phyloP scores from a whole-genome alignment of 2,888 invertebrate genomes.

The Hypsopygia costalis region DNA sequence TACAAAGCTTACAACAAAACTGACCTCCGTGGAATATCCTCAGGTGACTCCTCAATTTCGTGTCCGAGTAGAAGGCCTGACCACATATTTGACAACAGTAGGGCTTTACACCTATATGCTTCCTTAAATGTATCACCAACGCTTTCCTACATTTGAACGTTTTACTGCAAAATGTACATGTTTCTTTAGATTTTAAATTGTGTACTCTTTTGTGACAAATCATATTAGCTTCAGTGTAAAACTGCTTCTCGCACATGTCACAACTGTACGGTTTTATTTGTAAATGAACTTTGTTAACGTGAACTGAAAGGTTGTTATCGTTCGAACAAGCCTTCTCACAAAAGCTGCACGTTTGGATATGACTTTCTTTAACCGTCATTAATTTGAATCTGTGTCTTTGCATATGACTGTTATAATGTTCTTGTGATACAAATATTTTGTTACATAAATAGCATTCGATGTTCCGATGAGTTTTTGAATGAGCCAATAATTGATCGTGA shows the following conservation, averaged over 20 bases:
- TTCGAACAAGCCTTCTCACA: constrained; percentile 59
- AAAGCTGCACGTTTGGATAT: constrained; percentile 54
- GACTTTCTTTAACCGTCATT: constrained; percentile 26
- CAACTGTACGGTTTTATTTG: constrained; percentile 67
- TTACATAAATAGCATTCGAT: constrained; percentile 51
- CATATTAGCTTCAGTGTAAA: constrained; percentile 58
- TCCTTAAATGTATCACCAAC: constrained; percentile 60
- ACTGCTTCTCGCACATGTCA: constrained; percentile 67
- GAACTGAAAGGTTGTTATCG: constrained; percentile 56
- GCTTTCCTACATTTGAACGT: constrained; percentile 48
- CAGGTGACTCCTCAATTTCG: constrained; percentile 49
- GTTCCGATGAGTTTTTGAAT: constrained; percentile 38
- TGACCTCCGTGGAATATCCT: constrained; percentile 51
- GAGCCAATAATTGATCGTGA: constrained; percentile 33
- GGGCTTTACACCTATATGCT: constrained; percentile 61
- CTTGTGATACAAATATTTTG: constrained; percentile 46
- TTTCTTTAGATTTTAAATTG: constrained; percentile 42
- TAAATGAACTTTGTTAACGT: constrained; percentile 67
- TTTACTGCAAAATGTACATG: constrained; percentile 57
- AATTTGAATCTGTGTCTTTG: constrained; percentile 49
- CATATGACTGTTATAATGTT: constrained; percentile 44
- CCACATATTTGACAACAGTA: constrained; percentile 53
- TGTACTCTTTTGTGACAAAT: constrained; percentile 57
- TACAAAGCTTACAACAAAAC: constrained; percentile 56
- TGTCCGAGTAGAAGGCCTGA: constrained; percentile 48